A percentile compares a stretch with the other conserved stretches of the same genome.
Conservation (phyloP, 2,888 invertebrate species). For the Hermaeophaga mercurialis region DNA sequence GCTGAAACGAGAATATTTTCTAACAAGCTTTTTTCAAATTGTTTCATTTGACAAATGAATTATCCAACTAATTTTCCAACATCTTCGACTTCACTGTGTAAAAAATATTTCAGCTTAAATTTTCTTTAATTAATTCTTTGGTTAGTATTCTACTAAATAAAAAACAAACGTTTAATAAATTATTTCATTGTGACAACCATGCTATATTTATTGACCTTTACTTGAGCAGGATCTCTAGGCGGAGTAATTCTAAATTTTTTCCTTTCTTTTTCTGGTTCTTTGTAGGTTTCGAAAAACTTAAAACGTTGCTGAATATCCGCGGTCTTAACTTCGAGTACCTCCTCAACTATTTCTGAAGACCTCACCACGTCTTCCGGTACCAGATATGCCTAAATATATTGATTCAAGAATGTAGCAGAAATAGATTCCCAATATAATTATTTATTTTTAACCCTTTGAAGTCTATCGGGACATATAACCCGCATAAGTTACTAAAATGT, state of each 20-base stretch:
- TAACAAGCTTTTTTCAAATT: too few relatives aligned
- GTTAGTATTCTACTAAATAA: too few relatives aligned
- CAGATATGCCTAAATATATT: constrained; percentile 58
- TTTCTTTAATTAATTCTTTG: too few relatives aligned
- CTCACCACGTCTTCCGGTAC: constrained; percentile 73
- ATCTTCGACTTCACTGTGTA: too few relatives aligned
- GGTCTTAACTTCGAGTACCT: constrained; percentile 80
- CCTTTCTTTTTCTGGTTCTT: constrained; percentile 69
- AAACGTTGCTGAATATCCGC: constrained; percentile 85
- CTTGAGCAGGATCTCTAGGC: constrained; percentile 75
- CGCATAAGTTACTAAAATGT: too few relatives aligned
- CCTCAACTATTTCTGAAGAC: constrained; percentile 69
- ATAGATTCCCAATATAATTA: not conserved
- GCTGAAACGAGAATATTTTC: too few relatives aligned
- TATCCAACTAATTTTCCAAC: too few relatives aligned
- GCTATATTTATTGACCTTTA: constrained; percentile 60
- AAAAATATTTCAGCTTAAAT: too few relatives aligned
- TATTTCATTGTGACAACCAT: constrained; percentile 21
- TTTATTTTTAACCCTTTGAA: too few relatives aligned
- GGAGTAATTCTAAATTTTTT: constrained; percentile 88
- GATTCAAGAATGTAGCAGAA: not conserved
- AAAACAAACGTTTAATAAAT: too few relatives aligned
- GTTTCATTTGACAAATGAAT: too few relatives aligned
- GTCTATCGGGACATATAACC: too few relatives aligned
- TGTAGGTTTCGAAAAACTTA: constrained; percentile 90